These are phyloP conservation scores for Macaria notata DNA, from an alignment of 2,888 invertebrate species.

Conservation along the genomic window DNA sequence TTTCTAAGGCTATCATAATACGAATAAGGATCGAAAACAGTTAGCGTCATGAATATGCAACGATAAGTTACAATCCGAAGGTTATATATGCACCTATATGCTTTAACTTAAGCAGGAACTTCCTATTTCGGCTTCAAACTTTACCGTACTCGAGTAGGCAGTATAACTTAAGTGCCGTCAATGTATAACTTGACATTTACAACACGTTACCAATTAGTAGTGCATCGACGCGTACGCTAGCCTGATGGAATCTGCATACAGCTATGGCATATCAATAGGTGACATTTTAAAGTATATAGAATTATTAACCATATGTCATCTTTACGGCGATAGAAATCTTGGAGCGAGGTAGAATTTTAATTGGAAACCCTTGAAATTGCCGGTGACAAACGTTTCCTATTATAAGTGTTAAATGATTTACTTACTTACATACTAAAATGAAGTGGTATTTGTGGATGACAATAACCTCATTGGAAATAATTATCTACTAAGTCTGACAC, in stretches of 20 bases:
- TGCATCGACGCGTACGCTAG: conserved; percentile 13
- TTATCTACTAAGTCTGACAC: too few species aligned
- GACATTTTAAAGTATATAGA: conserved; percentile 8
- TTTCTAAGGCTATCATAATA: conserved; percentile 21
- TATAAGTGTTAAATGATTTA: conserved; percentile 1
- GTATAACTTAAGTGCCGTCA: background rate
- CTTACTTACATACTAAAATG: background rate
- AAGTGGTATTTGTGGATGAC: too few species aligned
- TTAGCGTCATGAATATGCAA: conserved; percentile 24
- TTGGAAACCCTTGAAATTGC: conserved; percentile 4
- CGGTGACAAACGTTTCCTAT: background rate
- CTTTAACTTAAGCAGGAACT: conserved; percentile 18
- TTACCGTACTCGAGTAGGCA: too few species aligned
- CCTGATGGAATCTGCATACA: conserved; percentile 9
- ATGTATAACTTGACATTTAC: conserved; percentile 6
- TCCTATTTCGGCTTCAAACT: conserved; percentile 11
- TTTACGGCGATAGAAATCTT: conserved; percentile 11
- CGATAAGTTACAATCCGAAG: conserved; percentile 12
- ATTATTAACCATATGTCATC: conserved; percentile 6
- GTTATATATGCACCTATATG: conserved; percentile 6
- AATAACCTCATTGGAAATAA: too few species aligned
- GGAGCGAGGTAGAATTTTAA: conserved; percentile 6
- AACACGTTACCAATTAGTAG: conserved; percentile 17
- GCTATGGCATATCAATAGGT: conserved; percentile 13
- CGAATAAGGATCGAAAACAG: conserved; percentile 22